These are phyloP conservation scores for Bos indicus DNA, from an alignment of 2,113 vertebrate genomes.

Conservation along the genomic window DNA sequence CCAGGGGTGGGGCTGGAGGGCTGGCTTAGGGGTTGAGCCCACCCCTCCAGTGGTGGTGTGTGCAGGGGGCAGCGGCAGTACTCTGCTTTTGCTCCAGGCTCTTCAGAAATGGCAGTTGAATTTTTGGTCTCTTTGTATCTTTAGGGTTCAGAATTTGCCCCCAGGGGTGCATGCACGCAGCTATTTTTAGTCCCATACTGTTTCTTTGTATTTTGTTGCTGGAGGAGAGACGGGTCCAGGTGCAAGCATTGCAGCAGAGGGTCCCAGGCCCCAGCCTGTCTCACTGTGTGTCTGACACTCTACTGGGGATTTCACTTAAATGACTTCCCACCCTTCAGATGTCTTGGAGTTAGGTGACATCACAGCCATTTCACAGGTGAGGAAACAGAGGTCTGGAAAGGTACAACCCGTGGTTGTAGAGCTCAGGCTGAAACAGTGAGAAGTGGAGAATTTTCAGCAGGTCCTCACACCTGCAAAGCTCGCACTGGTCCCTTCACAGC, in stretches of 20 bases:
- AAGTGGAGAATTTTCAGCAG: neutral
- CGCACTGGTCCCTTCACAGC: neutral
- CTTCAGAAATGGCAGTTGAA: neutral
- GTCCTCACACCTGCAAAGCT: neutral
- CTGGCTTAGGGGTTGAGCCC: neutral
- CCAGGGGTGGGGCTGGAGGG: neutral
- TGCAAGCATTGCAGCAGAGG: neutral
- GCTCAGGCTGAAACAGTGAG: neutral
- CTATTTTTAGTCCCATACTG: neutral
- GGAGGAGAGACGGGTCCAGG: neutral
- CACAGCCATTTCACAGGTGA: neutral
- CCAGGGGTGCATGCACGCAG: rapidly evolving
- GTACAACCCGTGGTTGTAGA: neutral
- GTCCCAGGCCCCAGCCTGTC: neutral
- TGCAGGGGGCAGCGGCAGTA: neutral
- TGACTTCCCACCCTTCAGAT: neutral
- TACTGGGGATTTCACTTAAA: neutral
- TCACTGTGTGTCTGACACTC: neutral
- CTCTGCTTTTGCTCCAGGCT: neutral
- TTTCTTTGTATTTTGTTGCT: neutral
- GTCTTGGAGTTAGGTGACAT: neutral
- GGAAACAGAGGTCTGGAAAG: neutral
- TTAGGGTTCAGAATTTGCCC: neutral
- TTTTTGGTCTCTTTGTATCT: neutral
- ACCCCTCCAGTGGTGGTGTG: neutral